Evolutionary conservation across 2,888 invertebrate species (phyloP).

Genomic region (Cosmopolites sordidus): DNA sequence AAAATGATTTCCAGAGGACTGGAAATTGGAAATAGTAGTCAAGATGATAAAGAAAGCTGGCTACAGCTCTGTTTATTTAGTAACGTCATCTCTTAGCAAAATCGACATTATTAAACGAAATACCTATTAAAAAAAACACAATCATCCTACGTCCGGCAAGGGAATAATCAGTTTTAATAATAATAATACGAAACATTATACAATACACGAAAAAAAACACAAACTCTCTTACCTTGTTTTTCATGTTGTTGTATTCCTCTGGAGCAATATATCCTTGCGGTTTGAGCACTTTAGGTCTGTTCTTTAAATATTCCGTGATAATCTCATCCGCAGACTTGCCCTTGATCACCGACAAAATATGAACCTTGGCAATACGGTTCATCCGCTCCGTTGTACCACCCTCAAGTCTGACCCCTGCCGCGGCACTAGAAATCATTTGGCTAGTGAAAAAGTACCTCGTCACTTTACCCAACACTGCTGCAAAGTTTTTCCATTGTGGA

Average conservation of each 20-base stretch:
- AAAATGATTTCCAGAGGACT: no score
- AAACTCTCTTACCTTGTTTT: conserved; percentile 41
- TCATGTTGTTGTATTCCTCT: conserved; percentile 45
- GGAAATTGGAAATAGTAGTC: no score
- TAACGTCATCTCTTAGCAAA: no score
- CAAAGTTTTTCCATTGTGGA: conserved; percentile 67
- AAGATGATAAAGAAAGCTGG: no score
- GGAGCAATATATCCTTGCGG: conserved; percentile 51
- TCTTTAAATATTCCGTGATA: conserved; percentile 43
- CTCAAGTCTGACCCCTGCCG: conserved; percentile 6
- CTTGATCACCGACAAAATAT: conserved; percentile 61
- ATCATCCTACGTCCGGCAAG: no score
- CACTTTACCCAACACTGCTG: conserved; percentile 62
- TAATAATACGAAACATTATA: no score
- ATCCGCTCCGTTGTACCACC: conserved; percentile 68
- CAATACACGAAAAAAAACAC: no score
- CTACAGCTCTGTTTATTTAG: no score
- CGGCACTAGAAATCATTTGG: conserved; percentile 15
- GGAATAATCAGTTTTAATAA: no score
- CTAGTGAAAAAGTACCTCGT: conserved; percentile 63
- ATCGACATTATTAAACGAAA: no score
- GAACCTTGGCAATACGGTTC: conserved; percentile 64
- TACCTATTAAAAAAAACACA: no score
- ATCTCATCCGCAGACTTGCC: conserved; percentile 63
- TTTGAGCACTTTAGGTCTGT: conserved; percentile 42